Evolutionary conservation across 2,888 invertebrate genomes (phyloP).

Genomic region (Xanthorhoe spadicearia): DNA sequence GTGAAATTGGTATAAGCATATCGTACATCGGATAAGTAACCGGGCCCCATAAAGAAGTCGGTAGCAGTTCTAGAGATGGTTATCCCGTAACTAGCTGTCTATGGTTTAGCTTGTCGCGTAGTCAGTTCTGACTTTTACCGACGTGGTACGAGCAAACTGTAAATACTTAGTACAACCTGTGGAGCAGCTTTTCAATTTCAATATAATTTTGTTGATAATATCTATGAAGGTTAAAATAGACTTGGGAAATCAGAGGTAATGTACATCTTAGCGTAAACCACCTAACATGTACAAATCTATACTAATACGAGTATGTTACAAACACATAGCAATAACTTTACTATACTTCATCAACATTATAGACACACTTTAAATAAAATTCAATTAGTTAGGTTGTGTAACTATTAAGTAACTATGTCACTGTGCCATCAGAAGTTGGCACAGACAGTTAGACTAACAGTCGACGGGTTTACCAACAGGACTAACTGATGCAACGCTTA

Average conservation of each 20-base stretch:
- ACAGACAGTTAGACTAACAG: constrained; percentile 36
- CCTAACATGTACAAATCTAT: neutral
- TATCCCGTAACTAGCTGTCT: constrained; percentile 75
- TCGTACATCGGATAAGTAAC: constrained; percentile 68
- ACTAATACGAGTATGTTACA: neutral
- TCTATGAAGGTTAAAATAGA: constrained; percentile 16
- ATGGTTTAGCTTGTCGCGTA: constrained; percentile 57
- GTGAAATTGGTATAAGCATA: constrained; percentile 69
- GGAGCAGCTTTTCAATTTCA: constrained; percentile 33
- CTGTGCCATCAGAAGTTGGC: constrained; percentile 38
- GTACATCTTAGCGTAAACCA: neutral
- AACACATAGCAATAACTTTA: neutral
- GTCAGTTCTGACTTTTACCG: constrained; percentile 41
- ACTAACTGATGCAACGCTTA: constrained; percentile 39
- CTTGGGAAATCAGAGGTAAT: neutral
- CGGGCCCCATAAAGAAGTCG: constrained; percentile 72
- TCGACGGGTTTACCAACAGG: constrained; percentile 37
- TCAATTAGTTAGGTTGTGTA: constrained; percentile 15
- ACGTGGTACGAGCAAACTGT: constrained; percentile 42
- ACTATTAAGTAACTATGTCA: constrained; percentile 32
- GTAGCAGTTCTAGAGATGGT: constrained; percentile 64
- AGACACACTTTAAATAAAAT: neutral
- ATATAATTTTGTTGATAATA: constrained; percentile 28
- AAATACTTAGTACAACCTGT: constrained; percentile 36
- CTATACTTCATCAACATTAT: neutral